Evolutionary conservation across 2,888 invertebrate genomes (phyloP), one percentile per base, ranked within the genome.

Genomic region (Malthinus seriepunctatus): DNA sequence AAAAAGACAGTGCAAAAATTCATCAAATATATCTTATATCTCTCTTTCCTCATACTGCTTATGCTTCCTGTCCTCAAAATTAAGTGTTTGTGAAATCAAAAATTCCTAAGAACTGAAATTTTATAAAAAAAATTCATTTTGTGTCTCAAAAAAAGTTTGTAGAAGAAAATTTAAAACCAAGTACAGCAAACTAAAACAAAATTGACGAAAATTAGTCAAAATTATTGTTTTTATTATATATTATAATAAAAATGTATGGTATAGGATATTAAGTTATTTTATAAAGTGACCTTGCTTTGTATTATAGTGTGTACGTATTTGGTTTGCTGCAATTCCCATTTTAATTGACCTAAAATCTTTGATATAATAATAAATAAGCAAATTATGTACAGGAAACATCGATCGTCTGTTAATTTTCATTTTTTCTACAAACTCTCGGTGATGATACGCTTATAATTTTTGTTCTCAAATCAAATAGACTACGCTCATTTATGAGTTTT

Each of bases 201-300:
- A 71, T 69, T 71, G 68, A 71, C 70, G 60, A 71, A 70, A 73
- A 73, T 76, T 73, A 23, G 23, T 75, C 70, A 68, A 71, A 71
- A 67, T 67, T 74, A 72, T 76, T 72, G 69, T 75, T 76, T 78
- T 73, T 76, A 73, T 71, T 42, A 73, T 70, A 72, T 70, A 68
- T 65, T 66, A 69, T 69, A 65, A 74, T 71, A 73, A 71, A 74
- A 73, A 69, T 67, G 63, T 51, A 65, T 53, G 69, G 63, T 67
- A 81, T 80, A 81, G 51, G 80, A 78, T 75, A 76, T 75, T 81
- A 81, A 82, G 81, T 83, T 83, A 82, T 82, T 83, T 83, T 82
- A 74, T 81, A 81, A 83, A 83, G 83, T 83, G 83, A 79, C 83
- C 83, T 83, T 83, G 83, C 82, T 83, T 83, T 83, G 81, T 83